These are phyloP conservation scores for Apotomis betuletana DNA, from an alignment of 2,888 invertebrate species.

Conservation along the genomic window DNA sequence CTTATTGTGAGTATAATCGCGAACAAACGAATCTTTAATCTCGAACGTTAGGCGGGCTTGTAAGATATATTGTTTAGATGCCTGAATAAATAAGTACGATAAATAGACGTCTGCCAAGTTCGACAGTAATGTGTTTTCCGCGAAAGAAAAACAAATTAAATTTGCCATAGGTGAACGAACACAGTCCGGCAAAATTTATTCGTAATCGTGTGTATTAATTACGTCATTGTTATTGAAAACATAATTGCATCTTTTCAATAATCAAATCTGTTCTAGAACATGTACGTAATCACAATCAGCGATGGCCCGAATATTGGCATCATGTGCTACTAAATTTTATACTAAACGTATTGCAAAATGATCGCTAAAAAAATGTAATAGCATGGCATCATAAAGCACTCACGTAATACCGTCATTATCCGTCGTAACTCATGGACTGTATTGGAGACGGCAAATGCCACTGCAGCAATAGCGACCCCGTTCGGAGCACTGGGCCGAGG, in stretches of 20 bases:
- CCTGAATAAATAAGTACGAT: constrained; percentile 9
- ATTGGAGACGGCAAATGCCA: constrained; percentile 57
- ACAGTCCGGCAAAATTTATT: neutral
- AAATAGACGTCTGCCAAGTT: constrained; percentile 13
- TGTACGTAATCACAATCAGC: neutral
- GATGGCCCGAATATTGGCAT: neutral
- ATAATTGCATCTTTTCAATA: neutral
- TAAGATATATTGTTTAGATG: constrained; percentile 2
- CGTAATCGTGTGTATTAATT: too few relatives aligned
- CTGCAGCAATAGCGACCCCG: constrained; percentile 56
- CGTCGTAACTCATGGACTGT: constrained; percentile 52
- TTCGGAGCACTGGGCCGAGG: constrained; percentile 57
- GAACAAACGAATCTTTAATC: constrained; percentile 1
- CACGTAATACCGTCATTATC: constrained; percentile 52
- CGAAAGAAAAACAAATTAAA: neutral
- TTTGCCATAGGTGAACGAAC: neutral
- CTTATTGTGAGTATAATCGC: constrained; percentile 27
- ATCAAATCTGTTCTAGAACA: constrained; percentile 1
- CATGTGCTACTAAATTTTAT: neutral
- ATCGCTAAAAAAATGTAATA: constrained; percentile 24
- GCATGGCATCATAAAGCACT: constrained; percentile 44
- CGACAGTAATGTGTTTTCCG: neutral
- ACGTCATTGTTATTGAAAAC: neutral
- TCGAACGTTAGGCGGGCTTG: neutral
- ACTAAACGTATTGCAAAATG: constrained; percentile 26